Conservation (phyloP, 2,113 vertebrate genomes). For the Malurus alboscapulatus region DNA sequence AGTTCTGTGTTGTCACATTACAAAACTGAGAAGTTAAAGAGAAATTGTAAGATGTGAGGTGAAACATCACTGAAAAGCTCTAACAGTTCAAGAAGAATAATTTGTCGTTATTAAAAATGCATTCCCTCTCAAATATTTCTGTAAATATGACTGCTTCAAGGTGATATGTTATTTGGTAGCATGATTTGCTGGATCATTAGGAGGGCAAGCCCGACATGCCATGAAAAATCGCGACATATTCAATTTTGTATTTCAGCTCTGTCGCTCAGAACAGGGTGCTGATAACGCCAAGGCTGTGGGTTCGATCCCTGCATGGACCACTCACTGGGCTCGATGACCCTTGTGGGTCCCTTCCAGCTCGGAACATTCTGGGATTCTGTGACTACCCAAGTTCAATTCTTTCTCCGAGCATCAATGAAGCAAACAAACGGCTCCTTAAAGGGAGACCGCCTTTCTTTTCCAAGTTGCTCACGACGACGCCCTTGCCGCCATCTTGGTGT, state of each 20-base stretch:
- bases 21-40: neutral
- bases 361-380: neutral
- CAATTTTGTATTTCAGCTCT: neutral
- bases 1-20: neutral
- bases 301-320: accelerated
- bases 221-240: neutral
- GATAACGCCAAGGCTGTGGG: neutral
- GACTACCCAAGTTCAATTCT: neutral
- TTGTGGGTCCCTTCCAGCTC: neutral
- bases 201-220: neutral
- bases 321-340: neutral
- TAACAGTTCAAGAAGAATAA: neutral
- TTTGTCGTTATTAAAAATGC: neutral
- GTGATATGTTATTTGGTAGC: neutral
- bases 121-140: neutral
- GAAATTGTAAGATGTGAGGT: neutral
- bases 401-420: accelerated
- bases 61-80: neutral
- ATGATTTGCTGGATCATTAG: neutral
- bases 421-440: neutral
- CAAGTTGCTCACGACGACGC: accelerated
- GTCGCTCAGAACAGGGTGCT: neutral
- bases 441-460: neutral
- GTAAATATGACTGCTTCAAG: neutral
- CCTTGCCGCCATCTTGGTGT: neutral